Conservation (phyloP, 2,888 invertebrate genomes). For the Leptopilina drosophilae region DNA sequence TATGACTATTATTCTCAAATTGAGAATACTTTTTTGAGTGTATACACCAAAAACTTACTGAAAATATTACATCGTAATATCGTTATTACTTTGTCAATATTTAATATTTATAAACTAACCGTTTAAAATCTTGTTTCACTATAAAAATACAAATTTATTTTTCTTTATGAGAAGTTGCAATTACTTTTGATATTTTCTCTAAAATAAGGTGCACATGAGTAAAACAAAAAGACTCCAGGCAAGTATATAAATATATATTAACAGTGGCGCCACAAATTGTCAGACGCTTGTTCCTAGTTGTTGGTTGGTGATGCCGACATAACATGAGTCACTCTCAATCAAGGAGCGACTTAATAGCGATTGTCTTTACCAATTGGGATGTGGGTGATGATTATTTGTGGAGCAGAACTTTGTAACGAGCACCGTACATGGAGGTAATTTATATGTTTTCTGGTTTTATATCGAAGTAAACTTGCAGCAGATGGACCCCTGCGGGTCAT, state of each 20-base stretch:
- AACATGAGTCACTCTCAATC: constrained; percentile 73
- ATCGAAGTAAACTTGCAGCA: constrained; percentile 47
- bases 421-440: constrained; percentile 47
- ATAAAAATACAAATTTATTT: no score
- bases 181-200: no score
- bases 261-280: constrained; percentile 19
- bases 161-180: no score
- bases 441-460: constrained; percentile 50
- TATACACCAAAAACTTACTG: no score
- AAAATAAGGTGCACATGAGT: background rate
- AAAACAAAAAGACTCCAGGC: background rate
- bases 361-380: constrained; percentile 74
- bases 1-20: no score
- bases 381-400: constrained; percentile 68
- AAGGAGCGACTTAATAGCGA: constrained; percentile 73
- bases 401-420: constrained; percentile 44
- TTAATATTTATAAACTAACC: no score
- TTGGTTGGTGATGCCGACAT: constrained; percentile 41
- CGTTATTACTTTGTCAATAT: no score
- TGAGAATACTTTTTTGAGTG: no score
- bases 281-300: constrained; percentile 11
- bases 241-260: background rate
- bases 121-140: no score
- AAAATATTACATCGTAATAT: no score
- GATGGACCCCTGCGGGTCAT: constrained; percentile 65